These are phyloP conservation scores for Epinephelus lanceolatus DNA, from an alignment of 2,113 vertebrate genomes.

Conservation along the genomic window DNA sequence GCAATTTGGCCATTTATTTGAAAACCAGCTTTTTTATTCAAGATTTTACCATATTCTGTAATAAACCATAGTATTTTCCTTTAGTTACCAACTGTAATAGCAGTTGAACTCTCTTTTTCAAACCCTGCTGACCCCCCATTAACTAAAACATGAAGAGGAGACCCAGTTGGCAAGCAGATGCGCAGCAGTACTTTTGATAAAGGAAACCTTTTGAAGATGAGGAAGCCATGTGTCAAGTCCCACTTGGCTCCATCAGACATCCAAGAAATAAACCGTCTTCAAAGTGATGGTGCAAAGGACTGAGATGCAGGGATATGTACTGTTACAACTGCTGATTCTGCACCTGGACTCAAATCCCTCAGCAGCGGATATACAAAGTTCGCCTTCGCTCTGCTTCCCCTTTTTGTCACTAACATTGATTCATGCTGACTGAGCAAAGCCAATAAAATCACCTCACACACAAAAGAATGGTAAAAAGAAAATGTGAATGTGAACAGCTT, in stretches of 20 bases:
- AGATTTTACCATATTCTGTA: not conserved
- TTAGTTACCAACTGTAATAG: not conserved
- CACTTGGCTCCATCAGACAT: conserved; percentile 19
- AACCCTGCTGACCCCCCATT: not conserved
- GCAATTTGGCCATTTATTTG: not conserved
- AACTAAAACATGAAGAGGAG: not conserved
- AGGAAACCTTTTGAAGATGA: not conserved
- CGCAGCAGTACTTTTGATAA: not conserved
- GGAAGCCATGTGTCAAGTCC: conserved; percentile 15
- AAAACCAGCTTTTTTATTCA: not conserved
- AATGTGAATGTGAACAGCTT: conserved; percentile 32
- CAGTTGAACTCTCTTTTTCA: not conserved
- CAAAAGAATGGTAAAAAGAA: conserved; percentile 38
- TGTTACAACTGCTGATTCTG: conserved; percentile 37
- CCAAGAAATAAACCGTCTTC: conserved; percentile 23
- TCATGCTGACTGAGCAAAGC: conserved; percentile 55
- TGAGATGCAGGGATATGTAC: not conserved
- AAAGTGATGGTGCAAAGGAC: conserved; percentile 4
- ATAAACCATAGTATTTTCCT: not conserved
- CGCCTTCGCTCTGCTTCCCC: conserved; percentile 11
- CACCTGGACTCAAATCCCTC: conserved; percentile 36
- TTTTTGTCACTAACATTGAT: conserved; percentile 51
- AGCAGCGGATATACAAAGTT: conserved; percentile 23
- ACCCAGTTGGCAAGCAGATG: not conserved
- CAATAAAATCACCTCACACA: conserved; percentile 10